Evolutionary conservation across 2,797 vertebrate genomes (phyloP).

Genomic region (Aplochiton taeniatus): DNA sequence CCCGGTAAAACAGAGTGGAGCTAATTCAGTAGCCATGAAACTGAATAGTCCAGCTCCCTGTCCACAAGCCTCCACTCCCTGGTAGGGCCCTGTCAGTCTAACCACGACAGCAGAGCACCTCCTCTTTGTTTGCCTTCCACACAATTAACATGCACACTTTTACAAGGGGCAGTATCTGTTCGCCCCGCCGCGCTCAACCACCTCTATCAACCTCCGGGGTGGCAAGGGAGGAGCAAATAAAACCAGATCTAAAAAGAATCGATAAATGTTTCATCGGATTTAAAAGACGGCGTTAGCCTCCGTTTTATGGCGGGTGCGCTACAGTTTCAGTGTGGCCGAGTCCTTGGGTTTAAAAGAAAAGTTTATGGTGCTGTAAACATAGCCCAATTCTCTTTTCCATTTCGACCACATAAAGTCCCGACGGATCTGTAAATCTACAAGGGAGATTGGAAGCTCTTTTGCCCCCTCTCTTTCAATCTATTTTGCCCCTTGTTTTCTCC

Average conservation of each 20-base stretch:
- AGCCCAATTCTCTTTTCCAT: slow-evolving; percentile 81
- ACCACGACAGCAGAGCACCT: neutral
- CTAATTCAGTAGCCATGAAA: slow-evolving; percentile 42
- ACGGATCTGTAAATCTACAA: slow-evolving; percentile 77
- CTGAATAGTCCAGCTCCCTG: slow-evolving; percentile 38
- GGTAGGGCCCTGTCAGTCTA: neutral
- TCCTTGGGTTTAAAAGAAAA: slow-evolving; percentile 81
- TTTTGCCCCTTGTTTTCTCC: slow-evolving; percentile 39
- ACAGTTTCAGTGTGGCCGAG: slow-evolving; percentile 74
- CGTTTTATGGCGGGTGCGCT: slow-evolving; percentile 62
- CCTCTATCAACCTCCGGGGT: neutral
- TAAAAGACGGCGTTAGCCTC: slow-evolving; percentile 70
- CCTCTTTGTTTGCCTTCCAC: neutral
- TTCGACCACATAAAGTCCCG: slow-evolving; percentile 77
- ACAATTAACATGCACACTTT: slow-evolving; percentile 29
- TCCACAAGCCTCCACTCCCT: slow-evolving; percentile 1
- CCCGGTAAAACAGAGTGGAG: slow-evolving; percentile 26
- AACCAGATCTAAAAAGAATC: slow-evolving; percentile 74
- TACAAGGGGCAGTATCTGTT: slow-evolving; percentile 26
- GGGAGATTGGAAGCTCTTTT: slow-evolving; percentile 55
- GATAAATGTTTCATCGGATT: slow-evolving; percentile 79
- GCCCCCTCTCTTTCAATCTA: slow-evolving; percentile 19
- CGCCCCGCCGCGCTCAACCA: neutral
- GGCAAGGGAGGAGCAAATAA: slow-evolving; percentile 64
- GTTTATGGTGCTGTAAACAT: slow-evolving; percentile 81